These are phyloP conservation scores for Andinoacara biseriatus DNA, from an alignment of 2,113 vertebrate species.

Conservation along the genomic window DNA sequence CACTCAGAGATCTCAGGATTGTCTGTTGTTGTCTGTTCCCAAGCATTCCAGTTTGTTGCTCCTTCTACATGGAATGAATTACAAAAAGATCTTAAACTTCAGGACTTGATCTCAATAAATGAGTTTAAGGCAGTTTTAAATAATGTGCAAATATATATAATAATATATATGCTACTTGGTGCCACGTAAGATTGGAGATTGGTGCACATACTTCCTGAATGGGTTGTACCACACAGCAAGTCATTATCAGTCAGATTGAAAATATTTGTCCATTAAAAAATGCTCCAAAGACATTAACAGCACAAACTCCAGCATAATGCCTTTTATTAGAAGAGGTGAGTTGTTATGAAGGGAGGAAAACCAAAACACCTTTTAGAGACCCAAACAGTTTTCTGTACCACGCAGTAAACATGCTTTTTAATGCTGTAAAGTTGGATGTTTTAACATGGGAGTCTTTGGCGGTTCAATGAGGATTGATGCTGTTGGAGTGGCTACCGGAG, in stretches of 20 bases:
- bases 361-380: neutral
- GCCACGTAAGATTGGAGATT: too few species aligned
- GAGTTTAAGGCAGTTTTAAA: too few species aligned
- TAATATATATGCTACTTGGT: too few species aligned
- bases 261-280: neutral
- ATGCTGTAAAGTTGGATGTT: neutral
- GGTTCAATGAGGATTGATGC: neutral
- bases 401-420: neutral
- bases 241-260: neutral
- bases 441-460: neutral
- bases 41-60: too few species aligned
- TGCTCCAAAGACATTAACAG: neutral
- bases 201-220: neutral
- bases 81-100: too few species aligned
- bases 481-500: neutral
- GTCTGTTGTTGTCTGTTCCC: too few species aligned
- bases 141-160: too few species aligned
- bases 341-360: neutral
- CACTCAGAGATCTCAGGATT: too few species aligned
- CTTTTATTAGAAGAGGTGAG: too few species aligned
- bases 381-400: neutral
- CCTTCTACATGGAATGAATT: too few species aligned
- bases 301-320: neutral
- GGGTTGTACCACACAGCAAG: neutral
- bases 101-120: too few species aligned